These are phyloP conservation scores for Alexandromys fortis DNA, from an alignment of 2,113 vertebrate genomes.

Conservation along the genomic window DNA sequence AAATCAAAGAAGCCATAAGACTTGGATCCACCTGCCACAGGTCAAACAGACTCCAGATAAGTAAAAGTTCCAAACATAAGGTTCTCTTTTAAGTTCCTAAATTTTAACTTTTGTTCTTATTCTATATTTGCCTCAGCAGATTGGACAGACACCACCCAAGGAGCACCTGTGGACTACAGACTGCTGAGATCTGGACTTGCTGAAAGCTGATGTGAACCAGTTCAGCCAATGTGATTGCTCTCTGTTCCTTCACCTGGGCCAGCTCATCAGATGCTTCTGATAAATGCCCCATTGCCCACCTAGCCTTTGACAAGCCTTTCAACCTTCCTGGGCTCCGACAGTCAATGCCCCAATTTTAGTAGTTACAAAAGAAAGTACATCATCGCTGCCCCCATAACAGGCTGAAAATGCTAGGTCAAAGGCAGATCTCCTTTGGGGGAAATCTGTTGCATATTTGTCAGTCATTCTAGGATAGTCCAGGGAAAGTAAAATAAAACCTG, in stretches of 20 bases:
- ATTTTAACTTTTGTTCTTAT: background rate
- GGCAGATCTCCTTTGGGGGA: background rate
- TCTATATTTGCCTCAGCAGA: background rate
- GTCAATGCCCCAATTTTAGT: background rate
- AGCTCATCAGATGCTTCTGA: background rate
- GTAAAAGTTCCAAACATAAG: background rate
- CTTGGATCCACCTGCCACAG: background rate
- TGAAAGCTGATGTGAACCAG: background rate
- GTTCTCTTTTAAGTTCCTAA: background rate
- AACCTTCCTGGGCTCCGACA: background rate
- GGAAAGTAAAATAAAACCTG: background rate
- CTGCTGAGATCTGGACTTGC: background rate
- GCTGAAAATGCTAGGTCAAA: background rate
- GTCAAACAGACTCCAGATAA: background rate
- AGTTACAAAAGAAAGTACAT: background rate
- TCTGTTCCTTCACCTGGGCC: background rate
- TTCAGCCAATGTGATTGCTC: background rate
- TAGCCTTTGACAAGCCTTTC: background rate
- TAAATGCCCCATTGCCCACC: background rate
- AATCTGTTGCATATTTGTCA: background rate
- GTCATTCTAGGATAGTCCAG: background rate
- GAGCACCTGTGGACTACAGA: background rate
- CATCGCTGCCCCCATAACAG: background rate
- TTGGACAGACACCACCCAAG: background rate
- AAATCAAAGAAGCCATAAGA: background rate